Evolutionary conservation across 2,888 invertebrate genomes (phyloP), one percentile per base, ranked within the genome.

Genomic region (Empis livida): DNA sequence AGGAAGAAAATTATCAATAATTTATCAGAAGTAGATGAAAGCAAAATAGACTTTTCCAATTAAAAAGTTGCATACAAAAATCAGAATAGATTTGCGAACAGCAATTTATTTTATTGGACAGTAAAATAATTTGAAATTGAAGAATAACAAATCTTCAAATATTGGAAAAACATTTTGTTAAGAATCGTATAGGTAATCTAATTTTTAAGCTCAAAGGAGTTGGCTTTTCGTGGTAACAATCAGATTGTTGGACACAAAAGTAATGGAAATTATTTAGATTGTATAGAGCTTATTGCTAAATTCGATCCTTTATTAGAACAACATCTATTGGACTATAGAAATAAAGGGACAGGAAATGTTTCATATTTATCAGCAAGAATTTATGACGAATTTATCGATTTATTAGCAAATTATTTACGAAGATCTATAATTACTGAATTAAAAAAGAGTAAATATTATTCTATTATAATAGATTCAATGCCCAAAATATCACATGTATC

Each of bases 251-350:
- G 39, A 5, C 5, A 38, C 17, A 44, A 44, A 38, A 16, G 27
- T 27, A 38, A 44, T 38, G 44, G 30, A 38, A 44, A 44, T 44
- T 44, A 23, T 30, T 38, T 44, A 20, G 27, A 27, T n/a, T 31
- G 32, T 44, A 44, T 44, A n/a, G 44, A 44, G 20, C 15, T 38
- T 23, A n/a, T 44, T 31, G 37, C 38, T 6, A 39, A 27, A 44
- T 44, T 44, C 44, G 44, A 44, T 39, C n/a, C n/a, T n/a, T n/a
- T 44, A n/a, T 32, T 44, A 38, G 15, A 44, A 38, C 38, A 44
- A 17, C 44, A 44, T 44, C 27, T 38, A 44, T 8, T 14, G 16
- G 30, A 38, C n/a, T 44, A n/a, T 39, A 15, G 23, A 14, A 44
- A 44, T 44, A 38, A 39, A 6, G 44, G 44, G 17, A 44, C 14